phyloP scores from a whole-genome alignment of 2,797 vertebrate species.

The Erethizon dorsatum region DNA sequence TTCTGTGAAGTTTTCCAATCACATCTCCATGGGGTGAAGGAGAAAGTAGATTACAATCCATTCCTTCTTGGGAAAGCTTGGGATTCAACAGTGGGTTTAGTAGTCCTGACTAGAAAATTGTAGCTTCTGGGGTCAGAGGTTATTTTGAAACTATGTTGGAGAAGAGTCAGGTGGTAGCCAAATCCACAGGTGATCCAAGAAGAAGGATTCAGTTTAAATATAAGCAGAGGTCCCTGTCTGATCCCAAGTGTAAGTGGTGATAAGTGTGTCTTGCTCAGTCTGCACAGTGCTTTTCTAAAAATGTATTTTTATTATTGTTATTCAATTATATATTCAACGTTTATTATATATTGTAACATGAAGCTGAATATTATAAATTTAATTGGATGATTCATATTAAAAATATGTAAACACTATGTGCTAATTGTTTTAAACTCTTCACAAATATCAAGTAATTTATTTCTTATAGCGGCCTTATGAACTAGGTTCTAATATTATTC shows the following conservation, averaged over 20 bases:
- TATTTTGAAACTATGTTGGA: not conserved
- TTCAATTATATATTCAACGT: not conserved
- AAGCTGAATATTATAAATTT: constrained; percentile 43
- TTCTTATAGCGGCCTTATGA: not conserved
- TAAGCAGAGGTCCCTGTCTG: not conserved
- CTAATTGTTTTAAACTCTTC: constrained; percentile 8
- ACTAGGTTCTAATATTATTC: constrained; percentile 8
- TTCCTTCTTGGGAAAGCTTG: not conserved
- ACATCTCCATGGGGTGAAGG: not conserved
- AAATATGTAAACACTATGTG: not conserved
- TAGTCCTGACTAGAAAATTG: not conserved
- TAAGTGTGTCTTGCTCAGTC: constrained; percentile 2
- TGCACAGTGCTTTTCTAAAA: constrained; percentile 51
- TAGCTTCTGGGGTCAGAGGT: not conserved
- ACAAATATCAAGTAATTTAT: constrained; percentile 25
- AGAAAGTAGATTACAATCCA: not conserved
- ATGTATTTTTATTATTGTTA: constrained; percentile 24
- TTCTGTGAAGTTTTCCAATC: constrained; percentile 69
- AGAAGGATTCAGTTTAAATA: not conserved
- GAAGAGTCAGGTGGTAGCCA: not conserved
- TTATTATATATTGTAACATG: not conserved
- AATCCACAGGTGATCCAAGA: not conserved
- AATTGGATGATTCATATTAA: not conserved
- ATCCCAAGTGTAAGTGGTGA: not conserved
- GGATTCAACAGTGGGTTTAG: not conserved